Evolutionary conservation across 2,113 vertebrate species (phyloP).

Genomic region (Megaptera novaeangliae): DNA sequence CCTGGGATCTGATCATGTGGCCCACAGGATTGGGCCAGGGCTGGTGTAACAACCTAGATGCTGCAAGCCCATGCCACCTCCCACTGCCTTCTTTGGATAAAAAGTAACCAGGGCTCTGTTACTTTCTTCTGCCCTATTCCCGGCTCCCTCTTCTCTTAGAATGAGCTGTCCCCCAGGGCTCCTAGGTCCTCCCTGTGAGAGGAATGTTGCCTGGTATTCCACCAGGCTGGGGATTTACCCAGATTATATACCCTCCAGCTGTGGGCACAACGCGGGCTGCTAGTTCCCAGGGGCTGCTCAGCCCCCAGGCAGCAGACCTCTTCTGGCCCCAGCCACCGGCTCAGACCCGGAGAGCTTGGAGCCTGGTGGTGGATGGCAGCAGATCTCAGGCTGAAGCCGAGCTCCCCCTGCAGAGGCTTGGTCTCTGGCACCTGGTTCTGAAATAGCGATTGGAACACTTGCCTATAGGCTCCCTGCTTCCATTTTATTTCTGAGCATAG

Average conservation of each 20-base stretch:
- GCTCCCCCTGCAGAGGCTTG: not conserved
- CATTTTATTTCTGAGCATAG: not conserved
- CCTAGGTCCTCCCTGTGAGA: not conserved
- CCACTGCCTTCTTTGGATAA: not conserved
- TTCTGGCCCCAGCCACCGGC: not conserved
- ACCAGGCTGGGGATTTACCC: not conserved
- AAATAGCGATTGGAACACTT: not conserved
- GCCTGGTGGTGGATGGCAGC: not conserved
- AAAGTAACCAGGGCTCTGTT: not conserved
- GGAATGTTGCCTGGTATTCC: not conserved
- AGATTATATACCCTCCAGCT: not conserved
- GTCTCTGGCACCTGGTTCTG: not conserved
- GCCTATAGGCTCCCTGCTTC: not conserved
- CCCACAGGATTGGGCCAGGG: not conserved
- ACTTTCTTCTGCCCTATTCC: not conserved
- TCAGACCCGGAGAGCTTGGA: not conserved
- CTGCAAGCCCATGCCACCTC: not conserved
- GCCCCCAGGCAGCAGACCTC: not conserved
- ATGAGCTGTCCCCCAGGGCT: not conserved
- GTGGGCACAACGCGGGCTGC: not conserved
- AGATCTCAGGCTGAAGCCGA: not conserved
- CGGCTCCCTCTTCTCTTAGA: not conserved
- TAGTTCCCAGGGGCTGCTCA: not conserved
- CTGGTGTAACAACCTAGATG: rapidly evolving
- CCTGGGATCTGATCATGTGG: not conserved